These are phyloP conservation scores for Aspidiotus destructor DNA, from an alignment of 2,888 invertebrate species.

Conservation along the genomic window DNA sequence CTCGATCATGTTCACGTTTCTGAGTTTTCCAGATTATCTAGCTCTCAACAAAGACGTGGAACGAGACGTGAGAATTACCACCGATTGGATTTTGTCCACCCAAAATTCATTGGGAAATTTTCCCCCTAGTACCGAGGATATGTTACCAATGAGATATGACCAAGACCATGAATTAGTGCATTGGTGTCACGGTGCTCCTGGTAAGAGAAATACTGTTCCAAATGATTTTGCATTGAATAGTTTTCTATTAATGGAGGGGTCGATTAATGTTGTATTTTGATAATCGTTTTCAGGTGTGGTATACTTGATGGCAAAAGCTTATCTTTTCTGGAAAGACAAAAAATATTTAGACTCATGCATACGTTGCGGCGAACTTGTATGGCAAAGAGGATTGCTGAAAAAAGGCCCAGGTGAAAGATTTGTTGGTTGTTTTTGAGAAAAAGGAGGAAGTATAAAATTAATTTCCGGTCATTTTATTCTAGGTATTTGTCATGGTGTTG, in stretches of 20 bases:
- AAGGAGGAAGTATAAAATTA: background rate
- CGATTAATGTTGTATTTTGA: background rate
- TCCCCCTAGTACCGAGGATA: conserved; percentile 42
- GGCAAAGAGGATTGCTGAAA: conserved; percentile 69
- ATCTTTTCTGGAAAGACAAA: conserved; percentile 59
- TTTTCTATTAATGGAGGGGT: background rate
- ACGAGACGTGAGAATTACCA: conserved; percentile 51
- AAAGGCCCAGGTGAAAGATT: conserved; percentile 61
- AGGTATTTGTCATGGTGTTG: conserved; percentile 77
- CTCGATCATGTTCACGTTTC: conserved; percentile 55
- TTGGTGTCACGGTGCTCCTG: conserved; percentile 87
- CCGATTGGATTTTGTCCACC: conserved; percentile 56
- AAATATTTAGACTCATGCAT: conserved; percentile 60
- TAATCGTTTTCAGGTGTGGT: conserved; percentile 49
- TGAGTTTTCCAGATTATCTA: conserved; percentile 40
- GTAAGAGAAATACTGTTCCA: conserved; percentile 38
- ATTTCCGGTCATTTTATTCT: conserved; percentile 16
- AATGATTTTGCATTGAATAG: background rate
- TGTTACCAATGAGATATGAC: conserved; percentile 58
- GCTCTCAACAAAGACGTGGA: conserved; percentile 46
- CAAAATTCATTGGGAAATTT: conserved; percentile 66
- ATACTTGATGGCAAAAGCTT: conserved; percentile 73
- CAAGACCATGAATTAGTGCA: conserved; percentile 62
- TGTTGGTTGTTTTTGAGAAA: background rate
- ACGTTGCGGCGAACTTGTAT: conserved; percentile 63